Base-by-base conservation (phyloP, 1,140 invertebrate species). In the Caerostris extrusa region DNA sequence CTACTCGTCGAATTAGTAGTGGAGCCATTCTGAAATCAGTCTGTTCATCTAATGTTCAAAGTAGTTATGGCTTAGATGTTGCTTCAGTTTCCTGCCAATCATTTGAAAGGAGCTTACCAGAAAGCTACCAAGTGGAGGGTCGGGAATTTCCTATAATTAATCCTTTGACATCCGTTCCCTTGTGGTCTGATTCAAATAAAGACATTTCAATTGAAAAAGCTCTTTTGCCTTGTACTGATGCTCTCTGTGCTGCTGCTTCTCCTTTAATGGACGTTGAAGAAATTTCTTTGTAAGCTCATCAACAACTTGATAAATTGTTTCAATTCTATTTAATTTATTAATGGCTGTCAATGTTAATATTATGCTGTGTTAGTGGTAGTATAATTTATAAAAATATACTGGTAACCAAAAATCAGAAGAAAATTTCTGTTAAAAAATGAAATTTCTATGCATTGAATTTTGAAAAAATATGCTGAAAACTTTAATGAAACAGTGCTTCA, bases 191-290 rank as follows among this genome's bases (percentile, higher is more conserved):
- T 57, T 64, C 95, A 71, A 94, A 94, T 87, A 94, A 94, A 57
- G 97, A 97, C 93, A 97, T 97, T 81, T 97, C 98, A 88, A 98
- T 99, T 94, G 98, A 98, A 95, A 98, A 98, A 96, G 99, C 98
- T 94, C 96, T 99, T 10, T 96, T 99, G 82, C 98, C 98, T 57
- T 99, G 99, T 96, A 98, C 98, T n/a, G 98, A 99, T 96, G 98
- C 98, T 12, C 96, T 99, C 0, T 99, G 98, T 96, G 98, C 98
- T 61, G 98, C 98, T 7, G 98, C 98, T 14, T 98, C 98, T 94
- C 98, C 98, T 5, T 96, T 99, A 14, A 98, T 99, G 97, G 98
- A 99, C 96, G 97, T 98, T 0, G 98, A 99, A 96, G 98, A 99
- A 95, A 98, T 98, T 7, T 96, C 98, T 12, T 96, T 98, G 96